A percentile compares a stretch with the other conserved stretches of the same genome.
phyloP scores from a whole-genome alignment of 1,140 invertebrate species.

The Sitodiplosis mosellana region DNA sequence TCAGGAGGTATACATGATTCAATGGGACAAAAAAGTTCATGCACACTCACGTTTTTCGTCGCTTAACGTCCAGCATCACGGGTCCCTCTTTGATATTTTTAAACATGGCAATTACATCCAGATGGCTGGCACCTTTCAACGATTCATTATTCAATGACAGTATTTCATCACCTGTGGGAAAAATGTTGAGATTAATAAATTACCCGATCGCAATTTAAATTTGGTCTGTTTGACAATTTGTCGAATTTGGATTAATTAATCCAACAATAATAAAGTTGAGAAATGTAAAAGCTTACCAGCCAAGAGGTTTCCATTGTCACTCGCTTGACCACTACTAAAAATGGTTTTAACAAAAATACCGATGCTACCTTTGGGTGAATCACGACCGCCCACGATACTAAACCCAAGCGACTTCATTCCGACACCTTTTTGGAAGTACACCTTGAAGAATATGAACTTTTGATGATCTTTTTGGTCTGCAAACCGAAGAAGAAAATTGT shows the following conservation, averaged over 20 bases:
- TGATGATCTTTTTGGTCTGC: background rate
- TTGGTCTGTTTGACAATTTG: no score
- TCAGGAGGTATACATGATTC: no score
- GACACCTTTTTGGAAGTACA: slow-evolving; percentile 58
- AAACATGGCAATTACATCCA: slow-evolving; percentile 74
- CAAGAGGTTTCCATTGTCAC: slow-evolving; percentile 58
- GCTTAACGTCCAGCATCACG: slow-evolving; percentile 64
- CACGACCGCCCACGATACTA: slow-evolving; percentile 76
- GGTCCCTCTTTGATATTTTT: slow-evolving; percentile 73
- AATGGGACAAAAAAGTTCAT: no score
- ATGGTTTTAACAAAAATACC: slow-evolving; percentile 85
- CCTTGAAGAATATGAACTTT: slow-evolving; percentile 12
- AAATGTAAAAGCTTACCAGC: slow-evolving; percentile 59
- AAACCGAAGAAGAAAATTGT: no score
- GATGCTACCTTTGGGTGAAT: slow-evolving; percentile 74
- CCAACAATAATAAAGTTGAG: no score
- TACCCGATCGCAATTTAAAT: no score
- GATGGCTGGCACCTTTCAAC: slow-evolving; percentile 69
- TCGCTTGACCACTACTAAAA: slow-evolving; percentile 72
- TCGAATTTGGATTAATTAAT: no score
- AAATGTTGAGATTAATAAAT: no score
- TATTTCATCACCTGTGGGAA: slow-evolving; percentile 80
- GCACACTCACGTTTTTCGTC: slow-evolving; percentile 41
- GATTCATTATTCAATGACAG: slow-evolving; percentile 69
- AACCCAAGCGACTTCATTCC: slow-evolving; percentile 77